Evolutionary conservation across 2,888 invertebrate species (phyloP).

Genomic region (Calameuta idolon): DNA sequence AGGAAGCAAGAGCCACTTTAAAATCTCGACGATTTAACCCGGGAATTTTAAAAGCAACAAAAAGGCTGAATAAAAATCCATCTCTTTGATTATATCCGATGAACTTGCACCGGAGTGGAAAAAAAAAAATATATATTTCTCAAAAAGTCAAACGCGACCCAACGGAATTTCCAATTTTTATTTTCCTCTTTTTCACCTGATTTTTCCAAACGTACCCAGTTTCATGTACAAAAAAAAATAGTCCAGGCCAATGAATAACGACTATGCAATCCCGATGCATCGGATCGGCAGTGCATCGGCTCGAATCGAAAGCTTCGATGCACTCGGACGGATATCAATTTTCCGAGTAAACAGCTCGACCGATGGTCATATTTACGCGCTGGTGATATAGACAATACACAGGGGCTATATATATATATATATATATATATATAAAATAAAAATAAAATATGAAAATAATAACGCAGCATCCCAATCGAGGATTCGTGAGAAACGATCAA

Average conservation of each 20-base stretch:
- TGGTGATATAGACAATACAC: background rate
- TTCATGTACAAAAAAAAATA: background rate
- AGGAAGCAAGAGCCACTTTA: background rate
- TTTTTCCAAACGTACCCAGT: background rate
- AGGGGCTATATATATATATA: no score
- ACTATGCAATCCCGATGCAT: background rate
- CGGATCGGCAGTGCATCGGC: background rate
- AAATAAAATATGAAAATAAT: background rate
- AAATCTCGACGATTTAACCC: background rate
- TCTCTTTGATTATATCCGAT: background rate
- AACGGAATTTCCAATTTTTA: no score
- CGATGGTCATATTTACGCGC: background rate
- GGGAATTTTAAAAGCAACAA: background rate
- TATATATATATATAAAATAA: background rate
- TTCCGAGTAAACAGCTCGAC: constrained; percentile 31
- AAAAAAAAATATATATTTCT: background rate
- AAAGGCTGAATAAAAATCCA: background rate
- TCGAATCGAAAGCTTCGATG: background rate
- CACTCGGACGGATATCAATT: constrained; percentile 37
- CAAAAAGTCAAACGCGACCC: background rate
- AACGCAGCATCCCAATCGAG: background rate
- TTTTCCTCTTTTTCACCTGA: background rate
- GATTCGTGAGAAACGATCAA: background rate
- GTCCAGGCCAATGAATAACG: background rate
- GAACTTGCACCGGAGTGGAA: background rate